A percentile compares a stretch with the other conserved stretches of the same genome.
Evolutionary conservation across 2,888 invertebrate species (phyloP).

Genomic region (Ganaspis brasiliensis): DNA sequence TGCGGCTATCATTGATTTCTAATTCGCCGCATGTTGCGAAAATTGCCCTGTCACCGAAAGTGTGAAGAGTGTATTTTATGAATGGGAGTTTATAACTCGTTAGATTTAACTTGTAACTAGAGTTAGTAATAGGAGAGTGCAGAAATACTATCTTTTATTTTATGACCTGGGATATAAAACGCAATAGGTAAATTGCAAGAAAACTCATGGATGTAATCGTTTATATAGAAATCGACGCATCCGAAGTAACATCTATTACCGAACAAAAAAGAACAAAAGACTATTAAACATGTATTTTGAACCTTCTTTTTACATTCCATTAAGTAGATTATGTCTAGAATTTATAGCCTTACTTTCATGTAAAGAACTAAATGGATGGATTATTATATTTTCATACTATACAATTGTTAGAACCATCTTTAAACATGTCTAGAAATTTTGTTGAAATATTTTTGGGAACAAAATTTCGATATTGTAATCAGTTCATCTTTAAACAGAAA

Average conservation of each 20-base stretch:
- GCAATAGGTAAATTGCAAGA: conserved; percentile 5
- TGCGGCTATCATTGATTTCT: conserved; percentile 8
- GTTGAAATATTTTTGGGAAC: too few species aligned
- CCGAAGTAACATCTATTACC: background rate
- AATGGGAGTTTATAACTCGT: conserved; percentile 15
- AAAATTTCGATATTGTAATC: too few species aligned
- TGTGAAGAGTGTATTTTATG: conserved; percentile 19
- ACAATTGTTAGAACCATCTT: too few species aligned
- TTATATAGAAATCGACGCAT: conserved; percentile 21
- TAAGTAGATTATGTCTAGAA: background rate
- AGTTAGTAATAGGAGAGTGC: conserved; percentile 18
- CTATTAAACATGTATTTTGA: background rate
- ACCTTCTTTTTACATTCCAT: background rate
- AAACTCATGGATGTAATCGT: conserved; percentile 12
- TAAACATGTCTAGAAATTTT: too few species aligned
- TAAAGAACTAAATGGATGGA: background rate
- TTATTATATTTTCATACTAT: background rate
- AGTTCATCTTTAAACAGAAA: too few species aligned
- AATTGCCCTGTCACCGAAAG: conserved; percentile 18
- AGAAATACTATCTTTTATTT: conserved; percentile 17
- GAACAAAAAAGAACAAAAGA: conserved; percentile 1
- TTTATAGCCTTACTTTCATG: background rate
- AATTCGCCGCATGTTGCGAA: conserved; percentile 5
- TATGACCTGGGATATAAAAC: conserved; percentile 12
- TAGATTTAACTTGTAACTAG: conserved; percentile 18